Evolutionary conservation across 1,140 invertebrate genomes (phyloP).

Genomic region (Pseudomyrmex pallidus): DNA sequence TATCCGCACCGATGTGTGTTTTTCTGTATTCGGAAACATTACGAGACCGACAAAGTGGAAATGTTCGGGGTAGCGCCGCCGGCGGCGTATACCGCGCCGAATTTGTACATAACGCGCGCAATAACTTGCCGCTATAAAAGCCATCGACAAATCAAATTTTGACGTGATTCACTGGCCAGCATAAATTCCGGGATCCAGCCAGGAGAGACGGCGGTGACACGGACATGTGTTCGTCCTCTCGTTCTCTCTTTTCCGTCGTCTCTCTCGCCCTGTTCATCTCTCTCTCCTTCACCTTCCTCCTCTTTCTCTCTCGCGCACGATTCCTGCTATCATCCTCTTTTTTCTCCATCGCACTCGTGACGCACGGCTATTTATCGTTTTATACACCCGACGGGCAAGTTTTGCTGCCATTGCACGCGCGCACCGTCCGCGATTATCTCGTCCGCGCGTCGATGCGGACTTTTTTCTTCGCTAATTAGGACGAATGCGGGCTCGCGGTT

Average conservation of each 20-base stretch:
- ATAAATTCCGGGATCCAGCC: slow-evolving; percentile 83
- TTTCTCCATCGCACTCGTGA: slow-evolving; percentile 67
- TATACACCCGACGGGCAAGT: slow-evolving; percentile 76
- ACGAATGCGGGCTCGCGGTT: slow-evolving; percentile 52
- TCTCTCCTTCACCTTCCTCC: background rate
- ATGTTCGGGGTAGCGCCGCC: slow-evolving; percentile 67
- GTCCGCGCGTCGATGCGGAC: slow-evolving; percentile 71
- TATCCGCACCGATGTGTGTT: slow-evolving; percentile 57
- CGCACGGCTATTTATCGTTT: slow-evolving; percentile 80
- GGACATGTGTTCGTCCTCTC: slow-evolving; percentile 81
- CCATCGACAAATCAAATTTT: slow-evolving; percentile 86
- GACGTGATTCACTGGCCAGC: slow-evolving; percentile 85
- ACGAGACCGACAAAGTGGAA: slow-evolving; percentile 72
- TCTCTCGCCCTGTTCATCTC: slow-evolving; percentile 60
- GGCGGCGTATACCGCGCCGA: slow-evolving; percentile 75
- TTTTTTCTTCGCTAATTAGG: slow-evolving; percentile 64
- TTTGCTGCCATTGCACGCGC: slow-evolving; percentile 70
- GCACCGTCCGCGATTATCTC: slow-evolving; percentile 66
- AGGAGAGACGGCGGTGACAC: slow-evolving; percentile 83
- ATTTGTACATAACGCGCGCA: slow-evolving; percentile 84
- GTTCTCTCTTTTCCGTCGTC: slow-evolving; percentile 58
- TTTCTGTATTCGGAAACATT: slow-evolving; percentile 61
- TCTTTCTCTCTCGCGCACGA: slow-evolving; percentile 22
- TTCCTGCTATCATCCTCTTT: slow-evolving; percentile 49
- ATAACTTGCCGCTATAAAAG: slow-evolving; percentile 86